These are phyloP conservation scores for Cepaea nemoralis DNA, from an alignment of 1,140 invertebrate genomes.

Conservation along the genomic window DNA sequence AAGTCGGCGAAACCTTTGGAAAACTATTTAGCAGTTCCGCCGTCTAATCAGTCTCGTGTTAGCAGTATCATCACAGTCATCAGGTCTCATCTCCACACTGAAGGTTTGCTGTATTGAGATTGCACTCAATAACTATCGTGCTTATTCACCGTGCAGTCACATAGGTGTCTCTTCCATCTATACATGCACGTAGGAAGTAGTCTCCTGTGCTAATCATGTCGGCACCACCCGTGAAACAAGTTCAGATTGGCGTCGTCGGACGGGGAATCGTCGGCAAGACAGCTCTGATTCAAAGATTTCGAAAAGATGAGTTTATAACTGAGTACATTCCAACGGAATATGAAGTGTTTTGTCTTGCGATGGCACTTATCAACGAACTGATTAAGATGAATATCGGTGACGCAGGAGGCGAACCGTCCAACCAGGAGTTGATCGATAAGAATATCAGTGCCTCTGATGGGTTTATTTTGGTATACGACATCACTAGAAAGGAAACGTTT, in stretches of 20 bases:
- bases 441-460: constrained; percentile 79
- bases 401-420: constrained; percentile 90
- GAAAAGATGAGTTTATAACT: constrained; percentile 98
- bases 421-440: constrained; percentile 74
- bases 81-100: no score
- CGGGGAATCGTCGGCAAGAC: constrained; percentile 98
- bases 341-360: constrained; percentile 98
- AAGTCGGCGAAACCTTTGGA: no score
- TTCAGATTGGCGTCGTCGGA: constrained; percentile 90
- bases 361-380: constrained; percentile 97
- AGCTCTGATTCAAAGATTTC: constrained; percentile 97
- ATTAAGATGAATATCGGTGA: constrained; percentile 99
- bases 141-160: no score
- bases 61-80: no score
- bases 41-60: no score
- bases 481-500: constrained; percentile 91
- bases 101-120: no score
- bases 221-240: no score
- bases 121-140: no score
- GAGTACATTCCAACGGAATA: constrained; percentile 99
- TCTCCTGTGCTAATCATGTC: no score
- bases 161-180: no score
- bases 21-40: no score
- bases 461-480: constrained; percentile 97
- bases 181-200: no score